Evolutionary conservation across 2,113 vertebrate genomes (phyloP), one percentile per base, ranked within the genome.

Genomic region (Elanoides forficatus): DNA sequence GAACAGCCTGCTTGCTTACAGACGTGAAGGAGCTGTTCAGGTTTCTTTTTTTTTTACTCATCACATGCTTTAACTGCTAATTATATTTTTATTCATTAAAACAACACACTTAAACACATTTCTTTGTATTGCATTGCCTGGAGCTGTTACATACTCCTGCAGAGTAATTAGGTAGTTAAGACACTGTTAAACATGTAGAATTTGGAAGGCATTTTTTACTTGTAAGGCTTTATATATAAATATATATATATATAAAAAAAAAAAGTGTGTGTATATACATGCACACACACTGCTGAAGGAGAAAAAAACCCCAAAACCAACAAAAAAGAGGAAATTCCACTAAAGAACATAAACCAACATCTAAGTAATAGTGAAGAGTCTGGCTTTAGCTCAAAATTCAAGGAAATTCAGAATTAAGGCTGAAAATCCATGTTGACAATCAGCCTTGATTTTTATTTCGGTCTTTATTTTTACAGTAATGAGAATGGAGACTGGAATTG

Each of bases 71-170:
- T 52, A 45, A 36, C 14, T 62, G 11, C 55, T 88, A 78, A 88
- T 73, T 81, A 62, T 62, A 74, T 73, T 84, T 96, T 86, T 89
- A 68, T 75, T 97, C 26, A 36, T 62, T 95, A 56, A 60, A 91
- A 72, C 17, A 87, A 55, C 23, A 85, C 15, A 85, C 14, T 71
- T 85, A 76, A 88, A 72, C 10, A 30, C 7, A 10, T 89, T 82
- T 89, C 26, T 52, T 85, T 45, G 27, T 63, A n/a, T 56, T 79
- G 56, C n/a, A 20, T 65, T 83, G 70, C 83, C 62, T 90, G 58
- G 48, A 87, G 36, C 38, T 83, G 70, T 92, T 76, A 65, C 59
- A 19, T 83, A 72, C 43, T 70, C 40, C 66, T 18, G 18, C 26
- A 76, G 13, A 58, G 58, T 94, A 97, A 95, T 95, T 80, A 68